Conservation (phyloP, 37 sponge, comb jelly and placozoan species). For the Theonella swinhoei region DNA sequence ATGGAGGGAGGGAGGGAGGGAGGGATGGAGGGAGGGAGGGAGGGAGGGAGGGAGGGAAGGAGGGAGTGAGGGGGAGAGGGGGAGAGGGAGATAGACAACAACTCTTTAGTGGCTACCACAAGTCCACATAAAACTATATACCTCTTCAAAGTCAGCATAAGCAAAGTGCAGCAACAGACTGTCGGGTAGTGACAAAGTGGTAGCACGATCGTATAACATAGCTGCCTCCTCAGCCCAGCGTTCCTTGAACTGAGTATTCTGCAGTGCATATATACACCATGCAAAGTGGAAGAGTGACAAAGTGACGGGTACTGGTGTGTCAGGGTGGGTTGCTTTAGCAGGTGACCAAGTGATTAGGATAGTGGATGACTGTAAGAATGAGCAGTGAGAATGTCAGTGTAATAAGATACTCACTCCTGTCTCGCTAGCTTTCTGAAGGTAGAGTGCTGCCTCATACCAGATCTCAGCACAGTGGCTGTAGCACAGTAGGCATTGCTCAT, state of each 20-base stretch:
- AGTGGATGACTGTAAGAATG: not conserved
- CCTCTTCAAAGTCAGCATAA: conserved; percentile 96
- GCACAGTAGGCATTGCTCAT: conserved; percentile 88
- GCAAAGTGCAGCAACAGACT: conserved; percentile 91
- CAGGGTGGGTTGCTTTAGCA: not conserved
- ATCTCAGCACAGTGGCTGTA: conserved; percentile 90
- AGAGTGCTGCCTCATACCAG: conserved; percentile 94
- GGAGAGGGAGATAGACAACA: too few relatives aligned
- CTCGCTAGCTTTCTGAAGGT: conserved; percentile 78
- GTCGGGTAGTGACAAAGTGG: conserved; percentile 50
- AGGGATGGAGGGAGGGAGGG: too few relatives aligned
- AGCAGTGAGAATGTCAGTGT: not conserved
- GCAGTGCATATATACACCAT: not conserved
- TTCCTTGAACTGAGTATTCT: conserved; percentile 29
- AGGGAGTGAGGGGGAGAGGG: too few relatives aligned
- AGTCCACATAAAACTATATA: conserved; percentile 8
- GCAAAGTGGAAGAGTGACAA: not conserved
- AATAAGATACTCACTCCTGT: conserved; percentile 14
- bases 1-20: too few relatives aligned
- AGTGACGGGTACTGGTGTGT: not conserved
- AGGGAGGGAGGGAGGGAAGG: too few relatives aligned
- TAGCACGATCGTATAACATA: conserved; percentile 77
- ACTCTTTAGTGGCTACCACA: too few relatives aligned
- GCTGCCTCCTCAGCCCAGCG: conserved; percentile 72
- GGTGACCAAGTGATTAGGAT: not conserved